Conservation (phyloP, 2,888 invertebrate genomes). For the Nasonia oneida region DNA sequence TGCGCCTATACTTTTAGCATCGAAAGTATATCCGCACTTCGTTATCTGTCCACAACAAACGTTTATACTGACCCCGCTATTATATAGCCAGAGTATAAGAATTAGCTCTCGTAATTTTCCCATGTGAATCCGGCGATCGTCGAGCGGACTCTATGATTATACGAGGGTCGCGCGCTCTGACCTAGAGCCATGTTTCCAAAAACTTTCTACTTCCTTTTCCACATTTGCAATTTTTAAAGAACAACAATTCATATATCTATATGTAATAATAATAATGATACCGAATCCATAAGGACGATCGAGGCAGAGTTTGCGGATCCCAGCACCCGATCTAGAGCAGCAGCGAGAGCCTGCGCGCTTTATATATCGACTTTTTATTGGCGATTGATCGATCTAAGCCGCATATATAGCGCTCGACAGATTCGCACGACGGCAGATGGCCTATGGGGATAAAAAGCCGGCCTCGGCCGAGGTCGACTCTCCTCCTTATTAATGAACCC, state of each 20-base stretch:
- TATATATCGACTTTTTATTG: neutral
- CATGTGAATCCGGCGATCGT: slow-evolving; percentile 71
- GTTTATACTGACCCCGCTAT: neutral
- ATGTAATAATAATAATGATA: no score
- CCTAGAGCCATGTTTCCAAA: neutral
- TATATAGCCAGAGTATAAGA: slow-evolving; percentile 19
- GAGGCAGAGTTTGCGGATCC: slow-evolving; percentile 23
- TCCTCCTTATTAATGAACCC: slow-evolving; percentile 71
- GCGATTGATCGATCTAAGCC: slow-evolving; percentile 66
- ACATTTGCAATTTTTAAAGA: slow-evolving; percentile 9
- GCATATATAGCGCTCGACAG: slow-evolving; percentile 61
- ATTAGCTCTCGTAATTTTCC: slow-evolving; percentile 65
- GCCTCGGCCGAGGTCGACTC: slow-evolving; percentile 60
- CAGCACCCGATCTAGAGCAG: slow-evolving; percentile 17
- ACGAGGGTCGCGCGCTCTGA: neutral
- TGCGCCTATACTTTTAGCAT: neutral
- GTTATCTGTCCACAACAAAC: neutral
- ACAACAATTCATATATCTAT: no score
- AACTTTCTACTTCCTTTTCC: neutral
- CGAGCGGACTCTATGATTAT: slow-evolving; percentile 68
- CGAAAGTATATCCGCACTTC: neutral
- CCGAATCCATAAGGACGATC: neutral
- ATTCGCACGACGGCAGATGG: slow-evolving; percentile 75
- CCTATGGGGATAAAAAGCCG: slow-evolving; percentile 68
- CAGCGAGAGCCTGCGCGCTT: neutral